Evolutionary conservation across 2,797 vertebrate genomes (phyloP), one percentile per base, ranked within the genome.

Genomic region (Lutjanus campechanus): DNA sequence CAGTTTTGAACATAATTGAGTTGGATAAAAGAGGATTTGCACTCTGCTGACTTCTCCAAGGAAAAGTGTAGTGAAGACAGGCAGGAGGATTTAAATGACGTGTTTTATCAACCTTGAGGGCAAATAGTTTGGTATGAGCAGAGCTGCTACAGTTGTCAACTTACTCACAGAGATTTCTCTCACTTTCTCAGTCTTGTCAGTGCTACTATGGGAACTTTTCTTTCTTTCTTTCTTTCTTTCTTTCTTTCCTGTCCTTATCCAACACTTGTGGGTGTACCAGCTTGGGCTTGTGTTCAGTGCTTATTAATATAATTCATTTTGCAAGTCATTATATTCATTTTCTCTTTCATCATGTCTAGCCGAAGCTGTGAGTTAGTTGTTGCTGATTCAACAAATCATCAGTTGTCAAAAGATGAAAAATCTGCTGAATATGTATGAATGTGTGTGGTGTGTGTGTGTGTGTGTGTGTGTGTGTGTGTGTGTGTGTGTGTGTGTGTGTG

Each of bases 51-150:
- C 0, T 63, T 54, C 62, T 19, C 8, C 1, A 36, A 55, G 61
- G 43, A 58, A 60, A 69, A 8, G 17, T 46, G 61, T 54, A 44
- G 46, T 9, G 15, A 75, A 59, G 62, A 79, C 51, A 5, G 29
- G 19, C 44, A 61, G 61, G 2, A 10, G 50, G 64, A 29, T 64
- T 73, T 43, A 62, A 47, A 70, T 62, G 36, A 65, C 1, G 4
- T 47, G 77, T 77, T 79, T 59, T 46, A 63, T 76, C 50, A 61
- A 69, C 76, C 83, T 81, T 29, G 8, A 78, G 78, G 85, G 82
- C 7, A 16, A 86, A 89, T 65, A 76, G 36, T 90, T 81, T 68
- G 20, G 55, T 62, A 8, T 44, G n/a, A 70, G 11, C 8, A 67
- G n/a, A 55, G 40, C 63, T 74, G 78, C 43, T 66, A 55, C 66